phyloP scores from a whole-genome alignment of 2,797 vertebrate genomes.

The Sebastiscus albofasciatus region DNA sequence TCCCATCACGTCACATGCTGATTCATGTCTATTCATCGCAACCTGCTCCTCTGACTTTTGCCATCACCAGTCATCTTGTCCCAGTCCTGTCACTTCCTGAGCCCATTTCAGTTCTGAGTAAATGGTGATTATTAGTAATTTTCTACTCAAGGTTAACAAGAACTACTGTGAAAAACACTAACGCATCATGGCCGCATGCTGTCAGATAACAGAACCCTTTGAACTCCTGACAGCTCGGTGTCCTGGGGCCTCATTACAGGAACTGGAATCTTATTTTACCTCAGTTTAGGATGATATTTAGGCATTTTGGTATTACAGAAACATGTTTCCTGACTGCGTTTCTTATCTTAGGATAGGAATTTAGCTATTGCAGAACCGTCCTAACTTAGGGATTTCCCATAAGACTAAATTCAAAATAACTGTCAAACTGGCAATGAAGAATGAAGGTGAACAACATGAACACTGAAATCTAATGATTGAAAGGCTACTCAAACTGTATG shows the following conservation, averaged over 20 bases:
- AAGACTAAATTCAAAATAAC: neutral
- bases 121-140: neutral
- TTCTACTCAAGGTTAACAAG: neutral
- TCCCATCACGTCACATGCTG: neutral
- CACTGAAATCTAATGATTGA: neutral
- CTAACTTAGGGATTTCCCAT: neutral
- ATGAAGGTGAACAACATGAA: neutral
- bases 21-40: neutral
- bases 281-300: neutral
- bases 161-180: neutral
- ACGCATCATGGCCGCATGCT: neutral
- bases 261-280: neutral
- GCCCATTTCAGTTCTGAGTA: neutral
- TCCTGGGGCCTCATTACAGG: neutral
- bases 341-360: neutral
- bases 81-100: neutral
- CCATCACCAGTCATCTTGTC: neutral
- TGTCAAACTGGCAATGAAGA: neutral
- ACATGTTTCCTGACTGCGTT: neutral
- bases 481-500: neutral
- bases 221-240: neutral
- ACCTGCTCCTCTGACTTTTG: neutral
- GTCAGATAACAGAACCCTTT: neutral
- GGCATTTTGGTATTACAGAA: neutral
- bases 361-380: neutral